Evolutionary conservation across 2,113 vertebrate species (phyloP).

Genomic region (Pluvianellus socialis): DNA sequence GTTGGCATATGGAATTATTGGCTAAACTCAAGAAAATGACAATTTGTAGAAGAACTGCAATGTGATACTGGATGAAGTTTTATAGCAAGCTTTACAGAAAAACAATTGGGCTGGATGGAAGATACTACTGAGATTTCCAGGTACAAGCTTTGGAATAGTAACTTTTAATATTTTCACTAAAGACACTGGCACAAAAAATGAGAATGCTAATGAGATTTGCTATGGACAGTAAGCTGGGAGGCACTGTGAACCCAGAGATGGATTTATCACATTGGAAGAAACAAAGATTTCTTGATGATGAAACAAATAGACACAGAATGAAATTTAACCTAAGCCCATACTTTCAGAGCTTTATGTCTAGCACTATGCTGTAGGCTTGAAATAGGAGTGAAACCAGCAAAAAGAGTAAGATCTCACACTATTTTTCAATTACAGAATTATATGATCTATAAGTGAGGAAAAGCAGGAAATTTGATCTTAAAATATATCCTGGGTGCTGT

Average conservation of each 20-base stretch:
- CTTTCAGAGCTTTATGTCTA: not conserved
- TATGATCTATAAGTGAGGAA: not conserved
- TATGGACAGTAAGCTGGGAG: not conserved
- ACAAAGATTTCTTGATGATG: not conserved
- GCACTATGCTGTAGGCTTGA: not conserved
- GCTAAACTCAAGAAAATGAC: not conserved
- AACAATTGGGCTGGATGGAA: not conserved
- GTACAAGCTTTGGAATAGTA: not conserved
- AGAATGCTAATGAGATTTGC: not conserved
- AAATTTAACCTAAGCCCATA: not conserved
- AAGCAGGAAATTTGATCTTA: not conserved
- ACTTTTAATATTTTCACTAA: not conserved
- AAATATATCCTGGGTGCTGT: not conserved
- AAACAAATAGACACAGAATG: not conserved
- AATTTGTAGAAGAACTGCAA: not conserved
- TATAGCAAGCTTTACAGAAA: not conserved
- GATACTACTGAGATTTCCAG: not conserved
- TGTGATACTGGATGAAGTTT: not conserved
- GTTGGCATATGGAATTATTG: not conserved
- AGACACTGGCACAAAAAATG: not conserved
- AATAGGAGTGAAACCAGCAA: not conserved
- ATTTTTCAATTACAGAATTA: not conserved
- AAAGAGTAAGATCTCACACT: not conserved
- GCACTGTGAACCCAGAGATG: not conserved
- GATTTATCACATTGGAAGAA: not conserved